Evolutionary conservation across 2,888 invertebrate species (phyloP).

Genomic region (Ormyrus thymus): DNA sequence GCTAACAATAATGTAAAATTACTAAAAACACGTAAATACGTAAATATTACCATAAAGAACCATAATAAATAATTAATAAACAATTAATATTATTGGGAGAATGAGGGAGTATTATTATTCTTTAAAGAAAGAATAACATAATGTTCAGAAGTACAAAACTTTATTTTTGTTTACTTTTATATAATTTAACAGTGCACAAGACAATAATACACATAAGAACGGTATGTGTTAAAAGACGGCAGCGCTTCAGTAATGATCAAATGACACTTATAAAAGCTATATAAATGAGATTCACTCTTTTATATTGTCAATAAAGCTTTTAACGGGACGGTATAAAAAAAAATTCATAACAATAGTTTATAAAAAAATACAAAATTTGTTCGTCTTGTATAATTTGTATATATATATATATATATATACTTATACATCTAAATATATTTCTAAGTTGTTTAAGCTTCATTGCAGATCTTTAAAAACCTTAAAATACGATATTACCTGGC

Average conservation of each 20-base stretch:
- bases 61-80: too few relatives aligned
- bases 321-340: constrained; percentile 36
- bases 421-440: not conserved
- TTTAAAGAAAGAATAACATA: not conserved
- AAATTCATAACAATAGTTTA: constrained; percentile 10
- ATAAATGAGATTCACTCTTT: constrained; percentile 13
- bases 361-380: constrained; percentile 29
- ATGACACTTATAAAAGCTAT: not conserved
- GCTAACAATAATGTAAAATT: too few relatives aligned
- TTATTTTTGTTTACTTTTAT: constrained; percentile 21
- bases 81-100: too few relatives aligned
- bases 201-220: constrained; percentile 23
- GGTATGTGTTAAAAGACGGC: constrained; percentile 1
- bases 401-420: constrained; percentile 1
- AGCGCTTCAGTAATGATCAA: too few relatives aligned
- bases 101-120: too few relatives aligned
- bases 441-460: constrained; percentile 4
- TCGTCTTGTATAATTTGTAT: too few relatives aligned
- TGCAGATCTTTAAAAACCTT: constrained; percentile 36
- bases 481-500: constrained; percentile 41
- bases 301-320: constrained; percentile 6
- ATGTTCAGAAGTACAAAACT: constrained; percentile 35
- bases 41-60: too few relatives aligned
- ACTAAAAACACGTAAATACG: too few relatives aligned
- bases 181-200: constrained; percentile 44